These are phyloP conservation scores for Phenganax marumi DNA, from an alignment of 92 coral and sea anemone genomes.

Conservation along the genomic window DNA sequence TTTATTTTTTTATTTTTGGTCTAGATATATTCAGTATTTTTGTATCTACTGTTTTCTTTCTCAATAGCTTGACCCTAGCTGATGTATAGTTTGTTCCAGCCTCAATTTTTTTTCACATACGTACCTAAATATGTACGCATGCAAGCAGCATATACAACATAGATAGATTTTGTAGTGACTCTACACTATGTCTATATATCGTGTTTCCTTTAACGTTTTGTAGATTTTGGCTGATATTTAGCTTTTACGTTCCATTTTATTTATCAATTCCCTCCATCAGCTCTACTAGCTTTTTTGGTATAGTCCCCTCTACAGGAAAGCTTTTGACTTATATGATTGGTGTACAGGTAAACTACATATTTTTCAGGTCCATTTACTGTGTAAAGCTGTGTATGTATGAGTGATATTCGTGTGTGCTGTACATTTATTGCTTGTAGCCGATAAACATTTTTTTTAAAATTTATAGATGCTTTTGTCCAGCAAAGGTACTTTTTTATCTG, in stretches of 20 bases:
- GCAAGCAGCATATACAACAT: neutral
- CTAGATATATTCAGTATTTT: too few relatives aligned
- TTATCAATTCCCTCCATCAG: conserved; percentile 68
- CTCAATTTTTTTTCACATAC: too few relatives aligned
- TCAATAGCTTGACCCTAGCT: too few relatives aligned
- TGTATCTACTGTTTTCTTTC: too few relatives aligned
- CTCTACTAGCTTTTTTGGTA: conserved; percentile 62
- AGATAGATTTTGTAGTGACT: neutral
- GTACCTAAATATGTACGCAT: too few relatives aligned
- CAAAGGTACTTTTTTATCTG: conserved; percentile 75
- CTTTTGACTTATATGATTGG: conserved; percentile 78
- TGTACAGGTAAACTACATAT: conserved; percentile 66
- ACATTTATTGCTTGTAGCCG: neutral
- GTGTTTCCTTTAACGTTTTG: neutral
- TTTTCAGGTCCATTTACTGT: neutral
- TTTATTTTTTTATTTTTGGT: too few relatives aligned
- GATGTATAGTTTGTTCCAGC: too few relatives aligned
- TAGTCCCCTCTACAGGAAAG: conserved; percentile 75
- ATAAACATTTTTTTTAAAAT: neutral
- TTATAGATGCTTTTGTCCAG: conserved; percentile 70
- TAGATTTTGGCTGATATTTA: conserved; percentile 84
- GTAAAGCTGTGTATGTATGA: neutral
- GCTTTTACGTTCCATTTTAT: conserved; percentile 75
- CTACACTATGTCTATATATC: neutral
- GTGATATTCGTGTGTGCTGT: neutral